A percentile compares a stretch with the other conserved stretches of the same genome.
Evolutionary conservation across 1,140 invertebrate genomes (phyloP).

Genomic region (Aphaenogaster ashmeadi): DNA sequence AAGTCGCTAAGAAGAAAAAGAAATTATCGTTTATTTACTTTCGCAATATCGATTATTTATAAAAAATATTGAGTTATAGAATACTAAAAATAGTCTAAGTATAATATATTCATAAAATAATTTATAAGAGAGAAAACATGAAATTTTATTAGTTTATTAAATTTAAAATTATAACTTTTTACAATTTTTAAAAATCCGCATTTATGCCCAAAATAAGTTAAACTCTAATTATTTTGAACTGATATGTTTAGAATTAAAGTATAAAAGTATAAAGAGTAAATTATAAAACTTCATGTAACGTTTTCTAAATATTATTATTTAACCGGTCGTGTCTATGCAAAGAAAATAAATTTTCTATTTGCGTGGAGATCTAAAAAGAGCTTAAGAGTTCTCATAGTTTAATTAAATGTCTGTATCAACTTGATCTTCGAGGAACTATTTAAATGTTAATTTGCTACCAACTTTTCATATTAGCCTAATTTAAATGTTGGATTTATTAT

Average conservation of each 20-base stretch:
- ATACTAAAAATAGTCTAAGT: neutral
- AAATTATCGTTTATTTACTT: neutral
- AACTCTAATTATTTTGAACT: neutral
- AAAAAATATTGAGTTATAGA: neutral
- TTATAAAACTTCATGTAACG: neutral
- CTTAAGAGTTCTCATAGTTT: conserved; percentile 26
- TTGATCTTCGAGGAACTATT: conserved; percentile 14
- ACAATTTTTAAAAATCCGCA: neutral
- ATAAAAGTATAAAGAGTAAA: neutral
- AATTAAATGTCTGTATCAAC: conserved; percentile 31
- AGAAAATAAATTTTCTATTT: neutral
- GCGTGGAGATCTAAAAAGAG: neutral
- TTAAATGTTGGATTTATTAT: conserved; percentile 30
- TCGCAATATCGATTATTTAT: neutral
- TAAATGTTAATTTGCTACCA: conserved; percentile 44
- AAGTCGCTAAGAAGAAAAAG: neutral
- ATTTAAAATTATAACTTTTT: neutral
- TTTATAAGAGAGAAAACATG: neutral
- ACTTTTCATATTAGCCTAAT: conserved; percentile 17
- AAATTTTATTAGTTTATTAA: neutral
- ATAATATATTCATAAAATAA: neutral
- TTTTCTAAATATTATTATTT: neutral
- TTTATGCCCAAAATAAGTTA: neutral
- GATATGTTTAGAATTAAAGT: neutral
- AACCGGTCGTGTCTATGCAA: neutral